Evolutionary conservation across 2,888 invertebrate species (phyloP).

Genomic region (Drosophila borborema): DNA sequence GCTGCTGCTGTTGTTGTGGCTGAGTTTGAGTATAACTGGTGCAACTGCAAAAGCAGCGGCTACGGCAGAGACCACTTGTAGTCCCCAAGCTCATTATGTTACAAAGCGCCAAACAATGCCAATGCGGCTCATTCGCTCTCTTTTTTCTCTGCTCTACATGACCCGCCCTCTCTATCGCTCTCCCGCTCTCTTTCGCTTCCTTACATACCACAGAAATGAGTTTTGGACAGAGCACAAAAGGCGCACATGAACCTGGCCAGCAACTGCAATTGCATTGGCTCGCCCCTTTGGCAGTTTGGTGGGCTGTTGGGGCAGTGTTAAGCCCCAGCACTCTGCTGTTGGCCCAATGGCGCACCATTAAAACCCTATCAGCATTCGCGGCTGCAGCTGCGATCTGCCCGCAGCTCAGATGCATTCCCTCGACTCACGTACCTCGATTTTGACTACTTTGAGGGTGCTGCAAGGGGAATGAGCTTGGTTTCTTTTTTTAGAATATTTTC

Average conservation of each 20-base stretch:
- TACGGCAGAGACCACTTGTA: conserved; percentile 71
- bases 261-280: conserved; percentile 67
- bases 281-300: conserved; percentile 11
- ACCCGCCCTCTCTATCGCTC: conserved; percentile 7
- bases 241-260: conserved; percentile 64
- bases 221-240: conserved; percentile 74
- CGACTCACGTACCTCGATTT: conserved; percentile 34
- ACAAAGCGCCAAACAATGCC: conserved; percentile 82
- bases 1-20: conserved; percentile 21
- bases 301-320: conserved; percentile 13
- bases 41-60: conserved; percentile 51
- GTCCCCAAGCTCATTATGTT: conserved; percentile 82
- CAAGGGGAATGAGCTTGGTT: neutral
- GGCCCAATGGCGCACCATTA: conserved; percentile 67
- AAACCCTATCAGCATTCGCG: conserved; percentile 77
- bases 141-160: neutral
- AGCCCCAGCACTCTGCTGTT: conserved; percentile 37
- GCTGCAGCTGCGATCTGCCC: conserved; percentile 66
- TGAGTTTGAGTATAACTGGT: conserved; percentile 37
- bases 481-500: conserved; percentile 1
- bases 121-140: conserved; percentile 52
- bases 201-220: conserved; percentile 64
- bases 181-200: conserved; percentile 8
- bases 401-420: conserved; percentile 31
- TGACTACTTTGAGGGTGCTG: conserved; percentile 21